Evolutionary conservation across 92 coral and sea anemone genomes (phyloP).

Genomic region (Virgularia gustaviana): DNA sequence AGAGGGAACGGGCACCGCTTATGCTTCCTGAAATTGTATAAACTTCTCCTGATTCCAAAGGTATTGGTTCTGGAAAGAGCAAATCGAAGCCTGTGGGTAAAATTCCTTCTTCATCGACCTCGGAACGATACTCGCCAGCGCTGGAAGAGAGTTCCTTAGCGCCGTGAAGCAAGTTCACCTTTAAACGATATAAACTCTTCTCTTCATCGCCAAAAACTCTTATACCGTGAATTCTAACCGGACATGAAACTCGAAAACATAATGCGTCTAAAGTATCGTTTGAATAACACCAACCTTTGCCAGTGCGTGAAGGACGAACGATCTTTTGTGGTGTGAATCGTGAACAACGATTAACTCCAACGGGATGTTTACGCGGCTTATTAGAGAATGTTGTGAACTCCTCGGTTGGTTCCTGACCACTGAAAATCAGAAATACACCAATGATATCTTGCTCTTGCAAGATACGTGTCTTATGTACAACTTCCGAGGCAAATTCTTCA

Average conservation of each 20-base stretch:
- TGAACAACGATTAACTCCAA: conserved; percentile 17
- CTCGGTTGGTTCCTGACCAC: conserved; percentile 10
- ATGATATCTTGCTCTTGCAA: conserved; percentile 22
- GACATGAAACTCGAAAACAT: conserved; percentile 17
- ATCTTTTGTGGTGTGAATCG: conserved; percentile 34
- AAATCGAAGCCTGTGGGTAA: conserved; percentile 29
- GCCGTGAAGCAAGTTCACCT: conserved; percentile 28
- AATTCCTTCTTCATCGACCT: background rate
- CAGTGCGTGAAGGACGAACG: conserved; percentile 24
- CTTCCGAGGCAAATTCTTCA: conserved; percentile 20
- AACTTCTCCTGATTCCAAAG: conserved; percentile 6
- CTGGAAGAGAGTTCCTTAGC: conserved; percentile 16
- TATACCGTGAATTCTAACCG: conserved; percentile 16
- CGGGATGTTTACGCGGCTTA: conserved; percentile 30
- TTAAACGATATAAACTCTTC: conserved; percentile 9
- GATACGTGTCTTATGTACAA: conserved; percentile 16
- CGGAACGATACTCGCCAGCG: conserved; percentile 30
- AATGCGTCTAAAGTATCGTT: conserved; percentile 28
- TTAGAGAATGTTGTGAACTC: conserved; percentile 14
- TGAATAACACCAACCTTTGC: conserved; percentile 31
- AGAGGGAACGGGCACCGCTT: conserved; percentile 28
- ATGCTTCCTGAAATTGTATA: conserved; percentile 26
- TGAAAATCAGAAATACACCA: conserved; percentile 8
- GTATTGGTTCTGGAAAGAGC: conserved; percentile 21
- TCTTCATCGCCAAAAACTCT: conserved; percentile 36